Evolutionary conservation across 2,113 vertebrate genomes (phyloP).

Genomic region (Nymphicus hollandicus): DNA sequence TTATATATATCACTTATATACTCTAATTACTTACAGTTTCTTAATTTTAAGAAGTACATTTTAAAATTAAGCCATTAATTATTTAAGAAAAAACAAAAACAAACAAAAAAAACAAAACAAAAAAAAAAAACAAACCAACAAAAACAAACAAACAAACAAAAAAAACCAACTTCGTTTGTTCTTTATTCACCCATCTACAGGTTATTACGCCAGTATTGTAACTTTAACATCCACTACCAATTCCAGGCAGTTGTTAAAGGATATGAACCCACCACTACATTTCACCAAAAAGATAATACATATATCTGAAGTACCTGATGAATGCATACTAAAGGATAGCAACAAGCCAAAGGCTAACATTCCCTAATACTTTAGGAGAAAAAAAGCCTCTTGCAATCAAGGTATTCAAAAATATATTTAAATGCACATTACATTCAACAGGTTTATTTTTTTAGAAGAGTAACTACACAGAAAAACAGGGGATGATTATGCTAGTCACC

Average conservation of each 20-base stretch:
- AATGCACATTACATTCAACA: neutral
- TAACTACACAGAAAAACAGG: neutral
- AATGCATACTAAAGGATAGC: neutral
- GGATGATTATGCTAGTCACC: neutral
- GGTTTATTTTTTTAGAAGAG: neutral
- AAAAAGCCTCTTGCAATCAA: neutral
- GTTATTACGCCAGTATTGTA: neutral
- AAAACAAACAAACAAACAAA: too few species aligned
- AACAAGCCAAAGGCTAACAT: neutral
- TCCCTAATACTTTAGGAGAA: neutral
- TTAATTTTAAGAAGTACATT: neutral
- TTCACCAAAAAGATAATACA: neutral
- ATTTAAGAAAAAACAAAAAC: neutral
- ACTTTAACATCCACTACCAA: neutral
- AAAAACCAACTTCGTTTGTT: neutral
- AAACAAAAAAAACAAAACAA: too few species aligned
- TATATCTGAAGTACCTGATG: neutral
- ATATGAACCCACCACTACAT: neutral
- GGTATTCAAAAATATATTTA: neutral
- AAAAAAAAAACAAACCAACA: neutral
- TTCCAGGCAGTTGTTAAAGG: neutral
- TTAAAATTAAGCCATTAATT: neutral
- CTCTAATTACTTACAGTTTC: neutral
- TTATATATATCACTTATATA: neutral
- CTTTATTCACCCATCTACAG: neutral